These are phyloP conservation scores for Akabosia matsudoensis DNA, from an alignment of 1,140 invertebrate genomes.

Conservation along the genomic window DNA sequence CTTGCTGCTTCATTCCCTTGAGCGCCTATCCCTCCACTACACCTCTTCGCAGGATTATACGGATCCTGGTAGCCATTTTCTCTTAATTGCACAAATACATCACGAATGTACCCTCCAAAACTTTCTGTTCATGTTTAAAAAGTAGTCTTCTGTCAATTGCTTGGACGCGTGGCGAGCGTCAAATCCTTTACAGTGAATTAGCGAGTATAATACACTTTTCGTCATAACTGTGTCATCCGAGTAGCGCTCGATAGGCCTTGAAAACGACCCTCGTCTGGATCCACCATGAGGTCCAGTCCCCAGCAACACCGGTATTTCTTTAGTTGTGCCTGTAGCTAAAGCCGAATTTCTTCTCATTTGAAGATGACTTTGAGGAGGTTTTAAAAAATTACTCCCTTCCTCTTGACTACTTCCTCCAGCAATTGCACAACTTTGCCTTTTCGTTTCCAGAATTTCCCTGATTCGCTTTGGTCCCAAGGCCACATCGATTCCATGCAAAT, in stretches of 20 bases:
- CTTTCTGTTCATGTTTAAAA: conserved; percentile 61
- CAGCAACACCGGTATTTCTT: not conserved
- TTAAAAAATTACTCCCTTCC: not conserved
- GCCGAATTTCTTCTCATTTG: conserved; percentile 3
- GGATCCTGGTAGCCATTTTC: conserved; percentile 57
- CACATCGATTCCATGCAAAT: conserved; percentile 29
- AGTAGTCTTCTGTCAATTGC: conserved; percentile 58
- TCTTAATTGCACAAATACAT: conserved; percentile 63
- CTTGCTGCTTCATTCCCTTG: conserved; percentile 60
- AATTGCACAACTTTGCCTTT: not conserved
- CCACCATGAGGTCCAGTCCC: not conserved
- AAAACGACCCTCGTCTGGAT: conserved; percentile 37
- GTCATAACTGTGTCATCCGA: conserved; percentile 79
- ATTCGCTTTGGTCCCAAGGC: conserved; percentile 11
- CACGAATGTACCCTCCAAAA: conserved; percentile 61
- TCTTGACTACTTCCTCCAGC: not conserved
- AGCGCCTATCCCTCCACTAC: conserved; percentile 56
- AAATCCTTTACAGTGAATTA: conserved; percentile 61
- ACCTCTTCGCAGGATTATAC: conserved; percentile 53
- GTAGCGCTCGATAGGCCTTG: conserved; percentile 61
- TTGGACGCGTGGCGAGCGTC: conserved; percentile 60
- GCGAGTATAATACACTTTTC: conserved; percentile 61
- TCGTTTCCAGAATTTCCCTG: conserved; percentile 28
- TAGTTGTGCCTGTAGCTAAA: conserved; percentile 12
- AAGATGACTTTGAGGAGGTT: not conserved